These are phyloP conservation scores for Idaea straminata DNA, from an alignment of 2,888 invertebrate species.

Conservation along the genomic window DNA sequence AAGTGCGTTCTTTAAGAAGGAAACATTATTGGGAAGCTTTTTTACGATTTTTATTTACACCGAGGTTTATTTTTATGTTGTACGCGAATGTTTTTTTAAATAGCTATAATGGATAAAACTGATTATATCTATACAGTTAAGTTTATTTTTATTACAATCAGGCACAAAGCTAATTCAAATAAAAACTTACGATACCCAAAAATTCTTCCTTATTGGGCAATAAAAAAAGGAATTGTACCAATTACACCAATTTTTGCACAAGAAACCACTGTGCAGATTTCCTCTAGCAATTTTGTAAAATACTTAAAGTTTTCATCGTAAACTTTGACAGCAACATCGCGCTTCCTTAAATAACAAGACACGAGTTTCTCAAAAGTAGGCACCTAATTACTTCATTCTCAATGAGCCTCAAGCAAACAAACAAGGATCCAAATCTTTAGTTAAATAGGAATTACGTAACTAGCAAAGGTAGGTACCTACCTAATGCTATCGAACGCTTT, in stretches of 20 bases:
- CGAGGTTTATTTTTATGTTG: neutral
- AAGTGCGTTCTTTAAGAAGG: conserved; percentile 19
- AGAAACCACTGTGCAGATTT: too few species aligned
- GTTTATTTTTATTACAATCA: neutral
- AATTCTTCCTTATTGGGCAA: too few species aligned
- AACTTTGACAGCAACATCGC: neutral
- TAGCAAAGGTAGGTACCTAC: neutral
- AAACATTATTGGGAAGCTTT: conserved; percentile 11
- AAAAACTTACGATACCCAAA: neutral
- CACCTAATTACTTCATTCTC: neutral
- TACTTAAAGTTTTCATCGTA: neutral
- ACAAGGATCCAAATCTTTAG: neutral
- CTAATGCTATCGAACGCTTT: neutral
- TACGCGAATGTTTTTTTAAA: neutral
- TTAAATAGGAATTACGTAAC: neutral
- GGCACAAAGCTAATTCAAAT: neutral
- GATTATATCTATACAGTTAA: neutral
- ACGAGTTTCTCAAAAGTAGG: neutral
- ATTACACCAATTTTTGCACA: too few species aligned
- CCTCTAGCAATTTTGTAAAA: too few species aligned
- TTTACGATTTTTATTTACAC: neutral
- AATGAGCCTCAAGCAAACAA: neutral
- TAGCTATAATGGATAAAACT: neutral
- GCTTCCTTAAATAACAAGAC: neutral
- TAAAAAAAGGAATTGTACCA: too few species aligned